Conservation (phyloP, 2,113 vertebrate species). For the Dipodomys stephensi region DNA sequence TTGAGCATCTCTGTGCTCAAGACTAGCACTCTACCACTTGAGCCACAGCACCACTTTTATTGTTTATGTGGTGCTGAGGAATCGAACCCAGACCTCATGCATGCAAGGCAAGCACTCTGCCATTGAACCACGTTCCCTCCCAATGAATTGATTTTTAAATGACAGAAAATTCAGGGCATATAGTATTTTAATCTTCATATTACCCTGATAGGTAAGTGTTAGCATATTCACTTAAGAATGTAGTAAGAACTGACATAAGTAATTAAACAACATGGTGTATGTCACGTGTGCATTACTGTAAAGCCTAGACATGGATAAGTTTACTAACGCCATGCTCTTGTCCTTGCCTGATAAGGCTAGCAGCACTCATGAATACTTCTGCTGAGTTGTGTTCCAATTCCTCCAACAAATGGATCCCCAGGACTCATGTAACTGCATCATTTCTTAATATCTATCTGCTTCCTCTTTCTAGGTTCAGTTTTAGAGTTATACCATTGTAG, state of each 20-base stretch:
- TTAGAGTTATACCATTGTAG: not conserved
- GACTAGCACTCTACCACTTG: no score
- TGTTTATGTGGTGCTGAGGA: no score
- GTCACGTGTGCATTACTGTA: not conserved
- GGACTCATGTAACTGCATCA: not conserved
- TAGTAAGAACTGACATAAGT: not conserved
- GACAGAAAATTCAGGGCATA: not conserved
- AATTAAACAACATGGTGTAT: not conserved
- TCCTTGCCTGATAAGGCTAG: not conserved
- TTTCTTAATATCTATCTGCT: not conserved
- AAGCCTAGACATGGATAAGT: not conserved
- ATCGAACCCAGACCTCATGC: no score
- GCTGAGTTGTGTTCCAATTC: not conserved
- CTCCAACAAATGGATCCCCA: not conserved
- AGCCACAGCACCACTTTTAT: no score
- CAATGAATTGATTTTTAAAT: no score
- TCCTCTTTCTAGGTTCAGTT: not conserved
- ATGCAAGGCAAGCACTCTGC: no score
- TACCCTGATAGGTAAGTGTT: not conserved
- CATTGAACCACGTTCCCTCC: no score
- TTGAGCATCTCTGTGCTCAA: no score
- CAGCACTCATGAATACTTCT: not conserved
- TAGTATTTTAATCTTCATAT: not conserved
- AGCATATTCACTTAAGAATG: not conserved
- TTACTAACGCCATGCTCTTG: not conserved